Percentiles rank a stretch among this genome's conserved stretches.
Evolutionary conservation across 1,140 invertebrate genomes (phyloP).

Genomic region (silkworm (Bombyx mori)): ASM3026992v2 NC_085113.1:1132001-1132500

Average conservation of each 20-base stretch:
- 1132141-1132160: not conserved
- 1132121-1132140: not conserved
- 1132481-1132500: constrained; percentile 76
- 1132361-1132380: constrained; percentile 75
- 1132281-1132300: constrained; percentile 58
- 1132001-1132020: too few species aligned
- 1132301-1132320: constrained; percentile 61
- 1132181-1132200: constrained; percentile 37
- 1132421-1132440: constrained; percentile 75
- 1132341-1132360: constrained; percentile 62
- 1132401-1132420: constrained; percentile 74
- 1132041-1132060: too few species aligned
- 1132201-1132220: constrained; percentile 42
- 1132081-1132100: too few species aligned
- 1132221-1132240: constrained; percentile 26
- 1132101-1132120: too few species aligned
- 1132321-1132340: constrained; percentile 58
- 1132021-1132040: too few species aligned
- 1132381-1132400: constrained; percentile 74
- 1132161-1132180: constrained; percentile 8
- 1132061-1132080: too few species aligned
- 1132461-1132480: constrained; percentile 67
- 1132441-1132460: constrained; percentile 69
- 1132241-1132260: constrained; percentile 52
- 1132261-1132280: constrained; percentile 64